phyloP scores from a whole-genome alignment of 1,140 invertebrate genomes.

The Apis cerana region DNA sequence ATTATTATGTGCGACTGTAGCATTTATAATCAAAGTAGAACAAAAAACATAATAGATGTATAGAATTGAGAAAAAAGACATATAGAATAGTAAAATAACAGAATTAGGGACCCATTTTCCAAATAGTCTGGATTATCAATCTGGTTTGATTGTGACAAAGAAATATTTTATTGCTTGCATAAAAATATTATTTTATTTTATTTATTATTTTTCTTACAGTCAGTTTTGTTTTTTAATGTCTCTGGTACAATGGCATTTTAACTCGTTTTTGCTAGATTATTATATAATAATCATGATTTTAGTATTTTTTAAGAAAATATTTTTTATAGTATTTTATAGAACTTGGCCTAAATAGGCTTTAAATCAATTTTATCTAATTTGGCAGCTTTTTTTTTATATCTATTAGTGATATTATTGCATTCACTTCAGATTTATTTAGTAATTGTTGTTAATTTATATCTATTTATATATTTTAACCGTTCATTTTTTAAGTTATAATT shows the following conservation, averaged over 20 bases:
- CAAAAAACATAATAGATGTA: slow-evolving; percentile 32
- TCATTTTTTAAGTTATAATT: neutral
- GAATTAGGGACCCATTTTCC: slow-evolving; percentile 53
- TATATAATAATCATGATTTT: neutral
- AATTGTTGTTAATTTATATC: slow-evolving; percentile 54
- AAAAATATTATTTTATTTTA: neutral
- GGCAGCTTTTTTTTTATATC: slow-evolving; percentile 50
- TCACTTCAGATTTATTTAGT: slow-evolving; percentile 14
- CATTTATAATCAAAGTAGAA: slow-evolving; percentile 72
- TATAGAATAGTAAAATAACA: slow-evolving; percentile 41
- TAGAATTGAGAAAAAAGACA: slow-evolving; percentile 33
- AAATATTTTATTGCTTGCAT: neutral
- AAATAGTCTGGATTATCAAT: slow-evolving; percentile 33
- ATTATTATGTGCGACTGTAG: slow-evolving; percentile 56
- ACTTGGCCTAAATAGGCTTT: slow-evolving; percentile 49
- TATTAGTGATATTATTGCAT: slow-evolving; percentile 29
- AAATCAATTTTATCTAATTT: slow-evolving; percentile 48
- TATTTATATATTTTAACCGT: slow-evolving; percentile 47
- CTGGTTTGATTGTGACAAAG: neutral
- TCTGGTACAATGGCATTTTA: slow-evolving; percentile 23
- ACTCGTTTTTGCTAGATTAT: neutral
- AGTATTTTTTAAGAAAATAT: neutral
- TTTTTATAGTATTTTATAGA: slow-evolving; percentile 10
- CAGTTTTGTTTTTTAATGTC: neutral
- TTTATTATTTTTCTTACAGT: neutral